Conservation (phyloP, 1,140 invertebrate species). For the Dufourea novaeangliae region DNA sequence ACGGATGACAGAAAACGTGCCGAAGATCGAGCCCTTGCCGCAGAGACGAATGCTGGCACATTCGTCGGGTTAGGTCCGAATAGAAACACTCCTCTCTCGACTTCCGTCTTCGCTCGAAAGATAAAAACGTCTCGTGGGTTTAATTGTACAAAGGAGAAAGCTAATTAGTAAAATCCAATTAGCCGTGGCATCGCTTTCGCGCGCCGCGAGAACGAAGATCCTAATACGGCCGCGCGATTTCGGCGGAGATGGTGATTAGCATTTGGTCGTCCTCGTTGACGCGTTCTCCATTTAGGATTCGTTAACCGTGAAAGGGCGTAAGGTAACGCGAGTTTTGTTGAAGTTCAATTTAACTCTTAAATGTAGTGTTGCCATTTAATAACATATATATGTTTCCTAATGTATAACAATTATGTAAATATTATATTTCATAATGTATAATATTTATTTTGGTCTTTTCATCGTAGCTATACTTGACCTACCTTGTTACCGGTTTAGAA, state of each 20-base stretch:
- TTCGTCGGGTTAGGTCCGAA: not conserved
- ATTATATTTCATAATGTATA: too few relatives aligned
- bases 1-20: not conserved
- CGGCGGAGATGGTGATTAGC: constrained; percentile 24
- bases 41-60: not conserved
- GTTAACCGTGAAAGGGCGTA: not conserved
- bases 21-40: constrained; percentile 16
- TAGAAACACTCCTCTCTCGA: constrained; percentile 30
- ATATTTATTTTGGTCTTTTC: too few relatives aligned
- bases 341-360: too few relatives aligned
- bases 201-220: constrained; percentile 7
- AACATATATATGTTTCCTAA: too few relatives aligned
- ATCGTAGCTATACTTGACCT: too few relatives aligned
- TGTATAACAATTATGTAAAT: too few relatives aligned
- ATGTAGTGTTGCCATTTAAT: too few relatives aligned
- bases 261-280: constrained; percentile 4
- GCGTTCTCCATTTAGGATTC: not conserved
- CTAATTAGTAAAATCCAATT: constrained; percentile 57
- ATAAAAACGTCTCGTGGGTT: constrained; percentile 8
- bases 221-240: constrained; percentile 35
- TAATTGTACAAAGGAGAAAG: constrained; percentile 55
- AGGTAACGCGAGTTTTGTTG: too few relatives aligned
- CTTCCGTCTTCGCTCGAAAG: constrained; percentile 36
- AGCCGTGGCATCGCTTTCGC: constrained; percentile 46
- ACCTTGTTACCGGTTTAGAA: too few relatives aligned